Base-by-base conservation (phyloP, 1,140 invertebrate species). In the Lordiphosa mommai region DNA sequence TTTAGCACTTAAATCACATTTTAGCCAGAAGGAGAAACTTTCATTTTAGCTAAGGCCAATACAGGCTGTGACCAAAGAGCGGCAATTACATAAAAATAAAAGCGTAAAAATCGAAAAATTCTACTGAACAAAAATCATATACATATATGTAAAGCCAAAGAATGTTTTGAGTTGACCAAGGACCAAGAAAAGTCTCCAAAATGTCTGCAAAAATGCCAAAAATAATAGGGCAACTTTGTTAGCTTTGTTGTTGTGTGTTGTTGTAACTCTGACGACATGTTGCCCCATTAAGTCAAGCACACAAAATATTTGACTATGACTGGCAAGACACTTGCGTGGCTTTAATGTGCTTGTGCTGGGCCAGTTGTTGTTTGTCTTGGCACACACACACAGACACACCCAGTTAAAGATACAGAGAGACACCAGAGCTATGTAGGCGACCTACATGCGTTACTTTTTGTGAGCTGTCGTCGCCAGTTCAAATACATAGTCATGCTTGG, bases 221-320 rank as follows among this genome's bases (percentile, higher is more conserved):
- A 74, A 79, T 71, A 74, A 80, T 71, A 80, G 71, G 61, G 50
- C 33, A 71, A 63, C 60, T 72, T 80, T 79, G 33, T 58, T 50
- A 20, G 58, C 37, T 59, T 44, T 60, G 23, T 53, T 63, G 38
- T 46, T 59, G 16, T 13, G 29, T 59, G 27, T 23, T 16, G 10
- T 16, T 55, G 61, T 40, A 29, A 14, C 9, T 20, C 49, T 65
- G 52, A 67, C 48, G 65, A 68, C 53, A 67, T 59, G 65, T 67
- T 67, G 63, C 46, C 61, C 65, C 65, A 68, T 68, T 68, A 68
- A 68, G 65, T 67, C 63, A 68, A 67, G 55, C 53, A 68, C 55
- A 60, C 33, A 67, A 10, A 41, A 61, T 69, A 44, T 67, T 55
- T 69, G 36, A 33, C 30, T 27, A 5, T 61, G 57, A 27, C 23